Evolutionary conservation across 2,888 invertebrate genomes (phyloP).

Genomic region (Trichogramma evanescens): DNA sequence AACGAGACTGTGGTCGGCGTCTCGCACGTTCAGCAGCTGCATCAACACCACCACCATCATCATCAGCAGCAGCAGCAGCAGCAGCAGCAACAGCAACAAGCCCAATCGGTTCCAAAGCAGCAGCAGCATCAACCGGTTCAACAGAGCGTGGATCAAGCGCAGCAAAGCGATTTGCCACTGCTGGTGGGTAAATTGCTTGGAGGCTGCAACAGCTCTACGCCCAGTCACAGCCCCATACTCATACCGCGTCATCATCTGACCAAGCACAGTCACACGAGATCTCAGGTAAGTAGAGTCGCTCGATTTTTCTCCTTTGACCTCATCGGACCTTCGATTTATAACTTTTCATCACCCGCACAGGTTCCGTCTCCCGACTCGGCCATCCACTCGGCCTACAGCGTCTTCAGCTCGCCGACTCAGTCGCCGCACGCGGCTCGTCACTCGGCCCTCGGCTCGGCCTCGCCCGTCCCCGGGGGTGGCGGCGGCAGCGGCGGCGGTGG

Average conservation of each 20-base stretch:
- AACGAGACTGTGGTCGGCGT: slow-evolving; percentile 37
- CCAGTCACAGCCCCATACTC: slow-evolving; percentile 59
- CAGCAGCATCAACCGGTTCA: slow-evolving; percentile 21
- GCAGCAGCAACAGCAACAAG: slow-evolving; percentile 23
- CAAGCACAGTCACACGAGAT: slow-evolving; percentile 45
- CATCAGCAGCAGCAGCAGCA: slow-evolving; percentile 16
- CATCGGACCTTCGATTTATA: neutral
- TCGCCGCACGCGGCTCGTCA: slow-evolving; percentile 80
- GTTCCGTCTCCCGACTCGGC: slow-evolving; percentile 80
- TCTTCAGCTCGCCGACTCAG: slow-evolving; percentile 78
- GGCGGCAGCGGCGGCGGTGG: slow-evolving; percentile 21
- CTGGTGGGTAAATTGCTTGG: slow-evolving; percentile 59
- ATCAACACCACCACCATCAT: slow-evolving; percentile 32
- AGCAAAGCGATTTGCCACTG: slow-evolving; percentile 48
- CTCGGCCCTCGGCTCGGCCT: slow-evolving; percentile 51
- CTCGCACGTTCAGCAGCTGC: slow-evolving; percentile 38
- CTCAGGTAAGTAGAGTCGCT: slow-evolving; percentile 32
- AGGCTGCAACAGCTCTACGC: slow-evolving; percentile 58
- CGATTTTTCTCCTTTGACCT: neutral
- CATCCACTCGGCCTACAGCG: slow-evolving; percentile 80
- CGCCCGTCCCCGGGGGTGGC: slow-evolving; percentile 34
- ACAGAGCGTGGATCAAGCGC: slow-evolving; percentile 27
- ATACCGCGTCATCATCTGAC: slow-evolving; percentile 46
- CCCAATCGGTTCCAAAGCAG: slow-evolving; percentile 29
- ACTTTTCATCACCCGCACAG: slow-evolving; percentile 16